Conservation (phyloP, 2,888 invertebrate genomes). For the Timema podura region DNA sequence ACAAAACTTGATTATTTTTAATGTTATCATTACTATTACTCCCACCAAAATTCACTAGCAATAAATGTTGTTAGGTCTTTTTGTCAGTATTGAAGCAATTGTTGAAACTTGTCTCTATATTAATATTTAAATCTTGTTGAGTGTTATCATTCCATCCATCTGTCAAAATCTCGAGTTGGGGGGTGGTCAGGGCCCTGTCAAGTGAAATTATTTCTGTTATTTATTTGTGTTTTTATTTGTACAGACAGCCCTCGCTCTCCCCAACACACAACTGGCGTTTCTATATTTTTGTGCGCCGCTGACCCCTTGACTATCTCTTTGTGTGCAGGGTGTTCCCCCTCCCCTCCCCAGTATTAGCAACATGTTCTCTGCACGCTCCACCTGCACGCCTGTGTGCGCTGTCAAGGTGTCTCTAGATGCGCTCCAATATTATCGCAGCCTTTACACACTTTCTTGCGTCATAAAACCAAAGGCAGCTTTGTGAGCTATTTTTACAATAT, state of each 20-base stretch:
- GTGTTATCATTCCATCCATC: slow-evolving; percentile 35
- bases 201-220: slow-evolving; percentile 12
- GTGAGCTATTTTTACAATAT: too few relatives aligned
- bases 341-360: too few relatives aligned
- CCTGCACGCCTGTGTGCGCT: too few relatives aligned
- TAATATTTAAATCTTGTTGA: slow-evolving; percentile 29
- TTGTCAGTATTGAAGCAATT: slow-evolving; percentile 46
- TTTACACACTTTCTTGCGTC: too few relatives aligned
- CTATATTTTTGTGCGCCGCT: too few relatives aligned
- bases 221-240: slow-evolving; percentile 12
- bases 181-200: slow-evolving; percentile 1
- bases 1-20: slow-evolving; percentile 16
- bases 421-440: too few relatives aligned
- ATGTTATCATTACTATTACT: slow-evolving; percentile 18
- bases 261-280: too few relatives aligned
- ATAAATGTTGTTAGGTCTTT: slow-evolving; percentile 46
- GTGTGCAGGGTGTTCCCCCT: too few relatives aligned
- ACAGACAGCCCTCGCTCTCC: neutral
- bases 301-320: too few relatives aligned
- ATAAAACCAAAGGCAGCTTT: too few relatives aligned
- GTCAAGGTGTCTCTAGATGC: too few relatives aligned
- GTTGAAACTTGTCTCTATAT: slow-evolving; percentile 27
- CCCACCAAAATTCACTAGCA: slow-evolving; percentile 46
- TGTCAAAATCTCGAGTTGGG: slow-evolving; percentile 19
- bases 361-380: too few relatives aligned